These are phyloP conservation scores for Varanus komodoensis DNA, from an alignment of 2,113 vertebrate genomes.

Conservation along the genomic window DNA sequence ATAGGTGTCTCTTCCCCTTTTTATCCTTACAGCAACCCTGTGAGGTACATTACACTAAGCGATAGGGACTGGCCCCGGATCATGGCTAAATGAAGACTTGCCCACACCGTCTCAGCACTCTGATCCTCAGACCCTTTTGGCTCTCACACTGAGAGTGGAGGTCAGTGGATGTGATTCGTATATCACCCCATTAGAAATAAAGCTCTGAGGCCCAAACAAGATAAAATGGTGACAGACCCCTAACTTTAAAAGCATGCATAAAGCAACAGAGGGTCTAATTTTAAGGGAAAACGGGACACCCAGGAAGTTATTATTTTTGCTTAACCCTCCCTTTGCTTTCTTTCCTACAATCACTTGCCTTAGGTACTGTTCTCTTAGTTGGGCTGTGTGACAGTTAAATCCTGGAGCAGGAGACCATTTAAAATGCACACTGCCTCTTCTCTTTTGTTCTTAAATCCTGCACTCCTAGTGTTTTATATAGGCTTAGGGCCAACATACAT, in stretches of 20 bases:
- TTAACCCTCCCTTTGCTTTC: neutral
- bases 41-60: no score
- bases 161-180: neutral
- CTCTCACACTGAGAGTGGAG: neutral
- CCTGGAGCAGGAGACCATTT: neutral
- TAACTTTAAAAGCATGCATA: no score
- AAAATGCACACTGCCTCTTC: neutral
- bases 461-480: neutral
- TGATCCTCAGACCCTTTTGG: neutral
- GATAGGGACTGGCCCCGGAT: no score
- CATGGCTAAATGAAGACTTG: no score
- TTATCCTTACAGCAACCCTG: no score
- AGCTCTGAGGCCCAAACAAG: neutral
- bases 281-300: no score
- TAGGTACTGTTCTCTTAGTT: neutral
- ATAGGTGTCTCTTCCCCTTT: no score
- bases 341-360: neutral
- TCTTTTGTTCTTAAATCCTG: neutral
- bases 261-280: no score
- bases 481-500: neutral
- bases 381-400: no score
- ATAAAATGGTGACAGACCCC: no score
- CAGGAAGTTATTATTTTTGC: neutral
- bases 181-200: neutral
- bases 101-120: neutral